These are phyloP conservation scores for Pemphredon lugubris DNA, from an alignment of 2,888 invertebrate species.

Conservation along the genomic window DNA sequence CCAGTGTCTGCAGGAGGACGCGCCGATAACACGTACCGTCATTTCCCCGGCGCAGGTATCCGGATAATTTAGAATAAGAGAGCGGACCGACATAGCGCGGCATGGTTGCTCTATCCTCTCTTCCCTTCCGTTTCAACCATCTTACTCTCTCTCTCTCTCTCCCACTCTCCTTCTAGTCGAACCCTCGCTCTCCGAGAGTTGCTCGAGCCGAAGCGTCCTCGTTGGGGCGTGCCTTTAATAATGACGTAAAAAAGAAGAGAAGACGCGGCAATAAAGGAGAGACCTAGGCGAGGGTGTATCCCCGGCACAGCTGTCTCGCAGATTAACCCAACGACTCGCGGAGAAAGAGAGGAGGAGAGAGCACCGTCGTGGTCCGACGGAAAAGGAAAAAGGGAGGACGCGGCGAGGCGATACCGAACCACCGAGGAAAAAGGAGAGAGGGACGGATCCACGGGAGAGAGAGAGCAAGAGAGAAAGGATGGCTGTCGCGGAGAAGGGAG, in stretches of 20 bases:
- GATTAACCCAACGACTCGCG: slow-evolving; percentile 64
- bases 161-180: background rate
- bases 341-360: slow-evolving; percentile 18
- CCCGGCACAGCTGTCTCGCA: slow-evolving; percentile 64
- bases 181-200: slow-evolving; percentile 8
- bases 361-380: background rate
- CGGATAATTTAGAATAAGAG: slow-evolving; percentile 62
- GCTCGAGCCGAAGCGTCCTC: slow-evolving; percentile 54
- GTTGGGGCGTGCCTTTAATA: slow-evolving; percentile 63
- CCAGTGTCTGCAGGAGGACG: slow-evolving; percentile 45
- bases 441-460: slow-evolving; percentile 9
- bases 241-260: slow-evolving; percentile 65
- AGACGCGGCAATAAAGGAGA: slow-evolving; percentile 65
- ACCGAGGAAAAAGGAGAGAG: slow-evolving; percentile 16
- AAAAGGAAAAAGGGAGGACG: background rate
- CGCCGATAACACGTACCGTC: slow-evolving; percentile 60
- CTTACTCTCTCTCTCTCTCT: background rate
- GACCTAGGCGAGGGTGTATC: slow-evolving; percentile 65
- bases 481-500: slow-evolving; percentile 20
- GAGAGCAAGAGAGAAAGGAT: slow-evolving; percentile 6
- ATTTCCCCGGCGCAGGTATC: slow-evolving; percentile 59
- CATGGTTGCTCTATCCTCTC: slow-evolving; percentile 22
- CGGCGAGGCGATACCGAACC: slow-evolving; percentile 13
- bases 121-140: too few species aligned
- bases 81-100: slow-evolving; percentile 46